A percentile compares a stretch with the other conserved stretches of the same genome.
Conservation (phyloP, 2,113 vertebrate genomes). For the Oncorhynchus masou region DNA sequence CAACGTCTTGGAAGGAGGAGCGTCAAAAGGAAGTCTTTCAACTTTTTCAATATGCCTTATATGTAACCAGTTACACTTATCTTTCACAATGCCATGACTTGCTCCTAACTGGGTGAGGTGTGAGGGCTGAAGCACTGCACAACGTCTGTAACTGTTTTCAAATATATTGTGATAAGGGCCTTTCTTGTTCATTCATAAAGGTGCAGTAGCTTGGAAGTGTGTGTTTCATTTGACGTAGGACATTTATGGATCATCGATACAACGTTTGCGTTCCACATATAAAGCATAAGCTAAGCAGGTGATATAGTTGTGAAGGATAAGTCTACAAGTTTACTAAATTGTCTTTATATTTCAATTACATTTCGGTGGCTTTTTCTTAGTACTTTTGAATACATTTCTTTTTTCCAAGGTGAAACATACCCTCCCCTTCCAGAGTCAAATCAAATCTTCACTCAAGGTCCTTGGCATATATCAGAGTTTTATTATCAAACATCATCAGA, state of each 20-base stretch:
- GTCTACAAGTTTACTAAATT: slow-evolving; percentile 82
- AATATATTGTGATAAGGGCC: slow-evolving; percentile 18
- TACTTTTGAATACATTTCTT: slow-evolving; percentile 17
- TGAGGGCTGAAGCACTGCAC: slow-evolving; percentile 25
- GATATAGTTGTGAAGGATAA: slow-evolving; percentile 80
- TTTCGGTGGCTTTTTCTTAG: slow-evolving; percentile 67
- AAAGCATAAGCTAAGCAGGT: slow-evolving; percentile 29
- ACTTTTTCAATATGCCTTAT: slow-evolving; percentile 97
- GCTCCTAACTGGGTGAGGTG: slow-evolving; percentile 77
- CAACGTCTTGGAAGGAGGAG: slow-evolving; percentile 76
- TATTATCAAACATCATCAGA: slow-evolving; percentile 34
- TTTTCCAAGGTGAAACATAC: slow-evolving; percentile 51
- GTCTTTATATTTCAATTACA: slow-evolving; percentile 78
- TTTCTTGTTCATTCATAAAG: slow-evolving; percentile 13
- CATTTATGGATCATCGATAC: slow-evolving; percentile 32
- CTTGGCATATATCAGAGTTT: slow-evolving; percentile 28
- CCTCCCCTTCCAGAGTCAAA: slow-evolving; percentile 78
- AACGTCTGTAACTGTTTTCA: slow-evolving; percentile 33
- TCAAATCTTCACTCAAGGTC: slow-evolving; percentile 66
- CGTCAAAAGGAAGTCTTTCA: slow-evolving; percentile 83
- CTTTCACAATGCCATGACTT: slow-evolving; percentile 86
- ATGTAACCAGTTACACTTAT: slow-evolving; percentile 88
- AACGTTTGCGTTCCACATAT: slow-evolving; percentile 47
- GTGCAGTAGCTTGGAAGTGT: slow-evolving; percentile 22
- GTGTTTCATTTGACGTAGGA: slow-evolving; percentile 28